These are phyloP conservation scores for Creontiades dilutus DNA, from an alignment of 2,888 invertebrate genomes.

Conservation along the genomic window DNA sequence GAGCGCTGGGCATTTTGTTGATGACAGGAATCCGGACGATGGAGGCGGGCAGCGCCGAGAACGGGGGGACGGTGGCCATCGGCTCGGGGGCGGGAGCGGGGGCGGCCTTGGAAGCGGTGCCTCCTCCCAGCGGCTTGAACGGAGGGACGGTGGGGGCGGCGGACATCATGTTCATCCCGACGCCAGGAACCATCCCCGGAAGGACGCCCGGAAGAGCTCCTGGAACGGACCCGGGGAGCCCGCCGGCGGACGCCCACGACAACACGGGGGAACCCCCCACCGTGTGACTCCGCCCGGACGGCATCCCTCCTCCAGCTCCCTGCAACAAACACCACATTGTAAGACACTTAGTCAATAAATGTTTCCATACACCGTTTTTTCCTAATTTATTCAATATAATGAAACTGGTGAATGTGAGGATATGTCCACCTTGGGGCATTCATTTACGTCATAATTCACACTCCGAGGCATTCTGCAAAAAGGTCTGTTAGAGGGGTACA, in stretches of 20 bases:
- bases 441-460: too few species aligned
- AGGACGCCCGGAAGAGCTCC: conserved; percentile 71
- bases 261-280: conserved; percentile 69
- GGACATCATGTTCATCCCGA: conserved; percentile 76
- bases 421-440: too few species aligned
- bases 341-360: too few species aligned
- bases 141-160: conserved; percentile 83
- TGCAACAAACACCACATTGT: background rate
- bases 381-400: too few species aligned
- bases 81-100: conserved; percentile 76
- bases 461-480: too few species aligned
- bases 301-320: conserved; percentile 16
- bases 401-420: too few species aligned
- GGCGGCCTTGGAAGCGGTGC: conserved; percentile 68
- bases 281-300: conserved; percentile 69
- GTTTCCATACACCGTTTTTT: too few species aligned
- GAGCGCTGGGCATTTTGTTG: conserved; percentile 75
- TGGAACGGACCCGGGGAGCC: conserved; percentile 61
- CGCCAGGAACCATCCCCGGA: conserved; percentile 78
- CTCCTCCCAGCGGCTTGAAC: conserved; percentile 84
- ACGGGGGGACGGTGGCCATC: conserved; percentile 80
- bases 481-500: too few species aligned
- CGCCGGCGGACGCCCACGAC: conserved; percentile 66
- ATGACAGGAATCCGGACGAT: conserved; percentile 82
- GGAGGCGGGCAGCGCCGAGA: conserved; percentile 81